These are phyloP conservation scores for Lasioglossum malachurum DNA, from an alignment of 2,888 invertebrate species.

Conservation along the genomic window DNA sequence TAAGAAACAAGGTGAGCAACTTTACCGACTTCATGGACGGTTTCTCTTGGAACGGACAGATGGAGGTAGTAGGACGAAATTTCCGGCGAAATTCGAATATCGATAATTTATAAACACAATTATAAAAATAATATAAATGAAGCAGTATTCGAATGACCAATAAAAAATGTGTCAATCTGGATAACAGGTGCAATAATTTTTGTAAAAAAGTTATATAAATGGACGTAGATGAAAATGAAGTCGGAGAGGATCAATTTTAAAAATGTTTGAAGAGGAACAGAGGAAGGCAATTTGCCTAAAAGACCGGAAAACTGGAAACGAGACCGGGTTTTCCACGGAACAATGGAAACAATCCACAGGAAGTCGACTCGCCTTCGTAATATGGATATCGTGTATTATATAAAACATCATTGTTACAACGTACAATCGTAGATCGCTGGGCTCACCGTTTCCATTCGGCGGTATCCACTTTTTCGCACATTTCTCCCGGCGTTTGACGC, in stretches of 20 bases:
- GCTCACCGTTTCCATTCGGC: constrained; percentile 23
- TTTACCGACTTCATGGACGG: constrained; percentile 41
- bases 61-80: constrained; percentile 37
- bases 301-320: not conserved
- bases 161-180: not conserved
- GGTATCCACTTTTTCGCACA: not conserved
- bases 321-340: not conserved
- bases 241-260: not conserved
- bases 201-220: not conserved
- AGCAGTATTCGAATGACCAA: not conserved
- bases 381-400: constrained; percentile 60
- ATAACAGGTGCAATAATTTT: not conserved
- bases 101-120: not conserved
- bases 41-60: constrained; percentile 31
- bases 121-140: not conserved
- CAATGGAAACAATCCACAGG: not conserved
- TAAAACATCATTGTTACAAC: constrained; percentile 60
- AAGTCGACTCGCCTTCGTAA: constrained; percentile 2
- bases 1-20: constrained; percentile 24
- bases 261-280: not conserved
- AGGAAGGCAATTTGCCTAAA: not conserved
- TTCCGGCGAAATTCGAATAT: not conserved
- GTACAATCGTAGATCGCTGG: constrained; percentile 44
- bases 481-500: constrained; percentile 18
- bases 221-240: not conserved